phyloP scores from a whole-genome alignment of 2,113 vertebrate species.

The Lophochroa leadbeateri region DNA sequence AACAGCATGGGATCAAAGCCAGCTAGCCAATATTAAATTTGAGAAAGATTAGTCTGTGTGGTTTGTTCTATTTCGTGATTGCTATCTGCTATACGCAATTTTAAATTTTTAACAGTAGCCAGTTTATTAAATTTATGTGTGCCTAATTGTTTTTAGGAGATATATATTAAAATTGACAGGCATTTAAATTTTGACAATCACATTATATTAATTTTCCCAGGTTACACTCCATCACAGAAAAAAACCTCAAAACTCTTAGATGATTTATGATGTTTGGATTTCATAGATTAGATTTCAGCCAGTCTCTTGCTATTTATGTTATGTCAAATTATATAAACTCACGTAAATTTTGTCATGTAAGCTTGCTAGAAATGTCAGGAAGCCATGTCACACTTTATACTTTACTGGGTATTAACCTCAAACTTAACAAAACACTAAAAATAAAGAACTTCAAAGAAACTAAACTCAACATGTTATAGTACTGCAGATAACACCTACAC shows the following conservation, averaged over 20 bases:
- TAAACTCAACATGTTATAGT: neutral
- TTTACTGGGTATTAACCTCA: neutral
- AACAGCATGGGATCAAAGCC: neutral
- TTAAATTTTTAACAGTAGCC: neutral
- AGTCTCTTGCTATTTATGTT: conserved; percentile 22
- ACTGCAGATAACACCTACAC: neutral
- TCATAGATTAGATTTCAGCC: conserved; percentile 43
- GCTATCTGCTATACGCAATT: conserved; percentile 19
- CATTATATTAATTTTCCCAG: neutral
- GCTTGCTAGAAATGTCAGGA: neutral
- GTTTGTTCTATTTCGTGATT: neutral
- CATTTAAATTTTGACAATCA: conserved; percentile 32
- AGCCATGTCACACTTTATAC: neutral
- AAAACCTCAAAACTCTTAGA: neutral
- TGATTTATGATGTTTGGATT: conserved; percentile 55
- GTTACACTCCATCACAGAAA: neutral
- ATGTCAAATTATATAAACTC: neutral
- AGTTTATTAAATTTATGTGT: conserved; percentile 49
- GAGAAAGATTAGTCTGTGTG: neutral
- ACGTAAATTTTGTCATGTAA: conserved; percentile 13
- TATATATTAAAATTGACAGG: conserved; percentile 29
- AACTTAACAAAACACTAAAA: neutral
- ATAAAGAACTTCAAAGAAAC: neutral
- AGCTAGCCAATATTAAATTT: conserved; percentile 38
- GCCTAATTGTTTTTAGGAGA: conserved; percentile 58